Conservation (phyloP, 2,797 vertebrate species). For the Agapornis canus region DNA sequence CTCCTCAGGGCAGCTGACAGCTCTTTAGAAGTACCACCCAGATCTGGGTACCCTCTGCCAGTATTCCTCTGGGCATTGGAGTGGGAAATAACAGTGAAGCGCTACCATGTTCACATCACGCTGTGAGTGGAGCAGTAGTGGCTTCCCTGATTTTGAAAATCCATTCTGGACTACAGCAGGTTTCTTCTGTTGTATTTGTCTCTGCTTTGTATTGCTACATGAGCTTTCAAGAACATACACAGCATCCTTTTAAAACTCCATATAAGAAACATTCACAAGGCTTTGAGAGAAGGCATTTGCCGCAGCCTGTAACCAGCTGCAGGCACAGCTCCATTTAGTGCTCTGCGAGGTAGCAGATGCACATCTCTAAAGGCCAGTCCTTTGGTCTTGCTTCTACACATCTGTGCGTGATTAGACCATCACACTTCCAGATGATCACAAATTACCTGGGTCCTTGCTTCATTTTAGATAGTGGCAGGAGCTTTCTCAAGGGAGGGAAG, state of each 20-base stretch:
- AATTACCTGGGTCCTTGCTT: background rate
- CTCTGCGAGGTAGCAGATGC: background rate
- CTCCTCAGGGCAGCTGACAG: background rate
- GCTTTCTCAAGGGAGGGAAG: background rate
- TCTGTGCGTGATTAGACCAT: background rate
- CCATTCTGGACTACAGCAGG: background rate
- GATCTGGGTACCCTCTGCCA: background rate
- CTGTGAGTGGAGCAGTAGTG: background rate
- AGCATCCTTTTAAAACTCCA: background rate
- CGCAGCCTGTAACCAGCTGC: background rate
- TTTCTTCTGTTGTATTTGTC: background rate
- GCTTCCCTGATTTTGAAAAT: background rate
- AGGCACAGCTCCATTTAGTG: background rate
- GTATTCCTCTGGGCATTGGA: background rate
- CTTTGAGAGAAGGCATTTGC: background rate
- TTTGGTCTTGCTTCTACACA: background rate
- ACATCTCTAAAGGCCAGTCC: background rate
- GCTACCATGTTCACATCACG: rapidly evolving
- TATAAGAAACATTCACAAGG: background rate
- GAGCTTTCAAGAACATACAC: background rate
- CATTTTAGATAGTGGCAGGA: background rate
- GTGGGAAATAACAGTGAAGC: background rate
- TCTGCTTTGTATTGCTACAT: background rate
- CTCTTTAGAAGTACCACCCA: background rate
- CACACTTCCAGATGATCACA: background rate